Base-by-base conservation (phyloP, 1,140 invertebrate species). In the Adelges cooleyi region DNA sequence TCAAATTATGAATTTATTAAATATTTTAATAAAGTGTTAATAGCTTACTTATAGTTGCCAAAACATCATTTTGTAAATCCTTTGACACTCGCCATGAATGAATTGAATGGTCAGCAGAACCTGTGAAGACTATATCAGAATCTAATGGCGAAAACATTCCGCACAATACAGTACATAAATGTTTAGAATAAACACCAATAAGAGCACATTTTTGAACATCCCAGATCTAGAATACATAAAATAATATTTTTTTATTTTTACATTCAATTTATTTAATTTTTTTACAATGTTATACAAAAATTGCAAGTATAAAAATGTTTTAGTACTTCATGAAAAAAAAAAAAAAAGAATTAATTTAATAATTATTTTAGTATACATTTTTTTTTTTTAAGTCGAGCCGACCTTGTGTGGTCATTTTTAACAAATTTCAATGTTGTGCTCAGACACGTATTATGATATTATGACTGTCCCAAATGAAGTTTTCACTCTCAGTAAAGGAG, bases 101-200 rank as follows among this genome's bases (percentile, higher is more conserved):
- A 5, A 86, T 46, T 1, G 78, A 80, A 66, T 76, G 79, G 72
- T 85, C 84, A 38, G 77, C 74, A 3, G 79, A 80, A 8, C 83
- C 82, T 25, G 80, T 80, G 65, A 85, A 79, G 8, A 85, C 75
- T 3, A 80, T 75, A 73, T 85, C 78, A 15, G 79, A 75, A 73
- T 84, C 76, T 13, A 82, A 54, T 20, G 81, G 81, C 75, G 82
- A 86, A 82, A 84, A 87, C 66, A 80, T 73, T 20, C 81, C 81
- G 67, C 77, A 79, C 29, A 78, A 71, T 17, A 86, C 71, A 23
- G 77, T 73, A 40, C 73, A 73, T 66, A 70, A 69, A 66, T 85
- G 81, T 42, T 75, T 77, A 40, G 70, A 69, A 69, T 77, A 86
- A 38, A 80, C 80, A 22, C 76, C 80, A 23, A 86, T 66, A 18